Conservation (phyloP, 2,113 vertebrate species). For the Paramormyrops kingsleyae region DNA sequence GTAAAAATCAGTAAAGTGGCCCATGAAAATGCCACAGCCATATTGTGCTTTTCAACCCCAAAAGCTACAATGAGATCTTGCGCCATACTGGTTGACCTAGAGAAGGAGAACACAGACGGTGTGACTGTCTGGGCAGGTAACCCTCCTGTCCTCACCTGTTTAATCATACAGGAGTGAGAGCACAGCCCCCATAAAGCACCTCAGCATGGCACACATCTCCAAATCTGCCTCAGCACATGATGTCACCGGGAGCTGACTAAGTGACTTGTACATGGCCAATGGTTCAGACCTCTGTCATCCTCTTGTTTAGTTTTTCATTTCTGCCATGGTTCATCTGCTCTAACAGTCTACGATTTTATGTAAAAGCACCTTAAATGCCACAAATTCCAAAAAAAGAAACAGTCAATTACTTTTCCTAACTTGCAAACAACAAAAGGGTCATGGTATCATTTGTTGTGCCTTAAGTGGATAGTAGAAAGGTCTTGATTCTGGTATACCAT, state of each 20-base stretch:
- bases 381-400: background rate
- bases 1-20: background rate
- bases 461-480: background rate
- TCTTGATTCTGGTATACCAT: background rate
- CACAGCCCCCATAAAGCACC: background rate
- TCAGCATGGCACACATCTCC: background rate
- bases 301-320: background rate
- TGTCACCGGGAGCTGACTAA: background rate
- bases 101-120: background rate
- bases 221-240: background rate
- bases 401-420: background rate
- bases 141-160: background rate
- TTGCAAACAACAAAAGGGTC: background rate
- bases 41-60: background rate
- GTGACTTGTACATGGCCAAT: background rate
- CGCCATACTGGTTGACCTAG: background rate
- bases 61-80: background rate
- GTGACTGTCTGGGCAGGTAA: background rate
- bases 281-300: background rate
- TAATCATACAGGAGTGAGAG: background rate
- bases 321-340: background rate
- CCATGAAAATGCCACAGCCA: background rate
- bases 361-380: background rate
- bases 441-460: background rate
- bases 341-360: background rate